Evolutionary conservation across 2,888 invertebrate species (phyloP).

Genomic region (Oscheius sp.): DNA sequence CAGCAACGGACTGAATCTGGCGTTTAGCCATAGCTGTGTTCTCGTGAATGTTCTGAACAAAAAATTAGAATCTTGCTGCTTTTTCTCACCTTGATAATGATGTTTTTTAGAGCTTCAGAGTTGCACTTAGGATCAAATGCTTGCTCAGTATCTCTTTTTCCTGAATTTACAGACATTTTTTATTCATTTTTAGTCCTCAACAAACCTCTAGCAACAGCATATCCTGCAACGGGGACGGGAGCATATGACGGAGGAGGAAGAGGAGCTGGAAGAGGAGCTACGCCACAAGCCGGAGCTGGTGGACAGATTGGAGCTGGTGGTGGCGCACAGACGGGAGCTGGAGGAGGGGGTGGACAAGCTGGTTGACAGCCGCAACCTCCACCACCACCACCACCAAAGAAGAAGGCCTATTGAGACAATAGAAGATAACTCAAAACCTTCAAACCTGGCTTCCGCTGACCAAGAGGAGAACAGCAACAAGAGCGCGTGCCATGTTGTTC

Average conservation of each 20-base stretch:
- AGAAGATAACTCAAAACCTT: not conserved
- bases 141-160: constrained; percentile 48
- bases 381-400: constrained; percentile 15
- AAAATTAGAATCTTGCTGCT: not conserved
- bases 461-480: constrained; percentile 1
- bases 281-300: constrained; percentile 41
- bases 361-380: constrained; percentile 18
- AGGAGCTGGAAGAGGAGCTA: not conserved
- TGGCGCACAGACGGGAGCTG: constrained; percentile 31
- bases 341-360: constrained; percentile 26
- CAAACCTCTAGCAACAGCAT: not conserved
- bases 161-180: not conserved
- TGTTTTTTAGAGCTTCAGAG: constrained; percentile 51
- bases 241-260: not conserved
- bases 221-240: constrained; percentile 13
- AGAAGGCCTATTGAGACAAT: constrained; percentile 2
- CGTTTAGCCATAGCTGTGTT: constrained; percentile 62
- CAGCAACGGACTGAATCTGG: constrained; percentile 56
- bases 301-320: constrained; percentile 26
- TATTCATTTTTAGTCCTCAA: not conserved
- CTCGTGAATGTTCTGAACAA: constrained; percentile 62
- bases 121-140: constrained; percentile 61
- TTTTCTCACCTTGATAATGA: constrained; percentile 44
- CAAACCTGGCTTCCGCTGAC: constrained; percentile 12
- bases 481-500: constrained; percentile 23